Base-by-base conservation (phyloP, 2,113 vertebrate genomes). In the Otus sunia region DNA sequence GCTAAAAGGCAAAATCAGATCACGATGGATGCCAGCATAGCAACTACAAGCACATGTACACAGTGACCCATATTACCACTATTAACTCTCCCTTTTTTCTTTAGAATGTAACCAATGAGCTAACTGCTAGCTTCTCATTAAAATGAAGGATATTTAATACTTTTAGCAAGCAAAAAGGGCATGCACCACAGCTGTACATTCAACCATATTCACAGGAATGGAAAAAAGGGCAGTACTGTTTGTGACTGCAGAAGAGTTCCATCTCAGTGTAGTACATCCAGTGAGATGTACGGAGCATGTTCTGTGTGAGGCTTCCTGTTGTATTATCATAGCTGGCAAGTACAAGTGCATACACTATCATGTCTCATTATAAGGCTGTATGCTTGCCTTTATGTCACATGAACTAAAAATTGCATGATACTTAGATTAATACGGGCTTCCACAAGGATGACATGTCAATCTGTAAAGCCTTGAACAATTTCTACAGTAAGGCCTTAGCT, bases 1-100 rank as follows among this genome's bases (percentile, higher is more conserved):
- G 96, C 97, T 94, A 64, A 93, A 88, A 96, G 94, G 96, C 90
- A 90, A 89, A 88, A 81, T 82, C 71, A 88, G 64, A 90, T 92
- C 82, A 91, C 86, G 94, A 95, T 68, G 74, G 94, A 95, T 68
- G 74, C 64, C 89, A 88, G 83, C 47, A 50, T 6, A 85, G 89
- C 74, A 79, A 50, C 60, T 64, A 39, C 67, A 80, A 71, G 63
- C 43, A 69, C 58, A 37, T 21, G 59, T 47, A 81, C 43, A 62
- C 58, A 68, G 64, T 55, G 86, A 74, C 59, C 81, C 66, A 72
- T 43, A 78, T 84, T 74, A 92, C 74, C 75, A 63, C 66, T 47
- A 67, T 50, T 88, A 82, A 37, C 76, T 37, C 50, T 67, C 37
- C 43, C 56, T 76, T 68, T 90, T 68, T 88, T 53, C 86, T 83